phyloP scores from a whole-genome alignment of 2,113 vertebrate genomes.

The Ornithorhynchus anatinus region DNA sequence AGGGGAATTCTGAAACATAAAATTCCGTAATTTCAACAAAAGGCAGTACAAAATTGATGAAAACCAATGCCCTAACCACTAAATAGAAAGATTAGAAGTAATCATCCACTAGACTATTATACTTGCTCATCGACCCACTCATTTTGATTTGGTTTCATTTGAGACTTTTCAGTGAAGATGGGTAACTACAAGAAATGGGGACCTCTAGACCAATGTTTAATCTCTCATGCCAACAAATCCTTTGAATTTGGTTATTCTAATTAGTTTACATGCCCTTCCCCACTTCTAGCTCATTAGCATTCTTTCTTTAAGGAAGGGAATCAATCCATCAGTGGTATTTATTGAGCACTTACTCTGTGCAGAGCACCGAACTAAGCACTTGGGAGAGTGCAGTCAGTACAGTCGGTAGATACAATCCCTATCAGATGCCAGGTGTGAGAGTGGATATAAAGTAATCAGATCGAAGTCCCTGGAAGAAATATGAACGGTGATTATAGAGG shows the following conservation, averaged over 20 bases:
- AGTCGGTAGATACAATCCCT: too few species aligned
- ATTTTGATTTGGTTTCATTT: constrained; percentile 46
- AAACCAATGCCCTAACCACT: constrained; percentile 57
- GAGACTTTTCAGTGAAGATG: constrained; percentile 56
- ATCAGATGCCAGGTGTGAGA: too few species aligned
- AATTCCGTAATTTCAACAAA: constrained; percentile 43
- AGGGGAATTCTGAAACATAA: constrained; percentile 15
- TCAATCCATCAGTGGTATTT: too few species aligned
- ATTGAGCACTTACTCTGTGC: too few species aligned
- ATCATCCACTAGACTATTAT: constrained; percentile 35
- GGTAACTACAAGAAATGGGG: constrained; percentile 32
- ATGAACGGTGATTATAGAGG: too few species aligned
- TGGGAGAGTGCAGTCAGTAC: too few species aligned
- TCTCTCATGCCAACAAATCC: constrained; percentile 44
- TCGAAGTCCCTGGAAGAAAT: too few species aligned
- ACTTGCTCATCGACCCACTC: constrained; percentile 37
- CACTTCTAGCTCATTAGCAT: constrained; percentile 47
- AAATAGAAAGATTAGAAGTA: constrained; percentile 50
- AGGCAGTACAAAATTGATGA: constrained; percentile 35
- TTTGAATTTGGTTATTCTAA: constrained; percentile 59
- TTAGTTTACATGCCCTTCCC: constrained; percentile 51
- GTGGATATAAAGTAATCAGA: too few species aligned
- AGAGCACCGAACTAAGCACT: too few species aligned
- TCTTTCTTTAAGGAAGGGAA: too few species aligned
- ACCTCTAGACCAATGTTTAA: constrained; percentile 46